These are phyloP conservation scores for Phyllopteryx taeniolatus DNA, from an alignment of 2,113 vertebrate genomes.

Conservation along the genomic window DNA sequence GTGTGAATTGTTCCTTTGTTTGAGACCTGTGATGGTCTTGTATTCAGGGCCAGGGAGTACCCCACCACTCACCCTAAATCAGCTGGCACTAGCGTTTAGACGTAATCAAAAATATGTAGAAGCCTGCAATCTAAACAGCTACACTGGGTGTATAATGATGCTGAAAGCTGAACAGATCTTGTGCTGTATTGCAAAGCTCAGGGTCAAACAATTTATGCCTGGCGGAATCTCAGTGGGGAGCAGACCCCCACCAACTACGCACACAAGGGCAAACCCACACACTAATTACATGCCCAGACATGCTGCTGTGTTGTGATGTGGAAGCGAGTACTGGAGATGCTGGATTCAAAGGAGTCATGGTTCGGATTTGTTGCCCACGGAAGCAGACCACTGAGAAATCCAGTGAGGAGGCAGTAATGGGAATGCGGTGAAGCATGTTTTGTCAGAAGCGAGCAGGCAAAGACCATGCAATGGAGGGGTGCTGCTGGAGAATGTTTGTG, in stretches of 20 bases:
- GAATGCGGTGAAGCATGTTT: background rate
- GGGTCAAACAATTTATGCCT: background rate
- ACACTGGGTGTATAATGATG: slow-evolving; percentile 33
- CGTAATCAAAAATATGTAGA: background rate
- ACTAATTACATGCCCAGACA: background rate
- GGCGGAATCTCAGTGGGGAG: background rate
- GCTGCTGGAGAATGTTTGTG: slow-evolving; percentile 54
- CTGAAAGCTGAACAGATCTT: background rate
- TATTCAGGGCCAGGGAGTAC: background rate
- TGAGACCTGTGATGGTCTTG: background rate
- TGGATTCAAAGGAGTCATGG: background rate
- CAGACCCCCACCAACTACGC: background rate
- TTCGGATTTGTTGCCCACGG: background rate
- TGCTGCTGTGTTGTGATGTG: background rate
- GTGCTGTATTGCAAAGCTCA: background rate
- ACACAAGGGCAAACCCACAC: background rate
- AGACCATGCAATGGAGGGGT: background rate
- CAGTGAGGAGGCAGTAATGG: background rate
- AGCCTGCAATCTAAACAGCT: background rate
- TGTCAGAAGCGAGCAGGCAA: background rate
- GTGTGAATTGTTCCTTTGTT: background rate
- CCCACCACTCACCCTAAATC: background rate
- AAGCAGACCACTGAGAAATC: background rate
- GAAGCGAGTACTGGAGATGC: background rate
- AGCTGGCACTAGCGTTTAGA: background rate